These are phyloP conservation scores for Nineta flava DNA, from an alignment of 2,888 invertebrate genomes.

Conservation along the genomic window DNA sequence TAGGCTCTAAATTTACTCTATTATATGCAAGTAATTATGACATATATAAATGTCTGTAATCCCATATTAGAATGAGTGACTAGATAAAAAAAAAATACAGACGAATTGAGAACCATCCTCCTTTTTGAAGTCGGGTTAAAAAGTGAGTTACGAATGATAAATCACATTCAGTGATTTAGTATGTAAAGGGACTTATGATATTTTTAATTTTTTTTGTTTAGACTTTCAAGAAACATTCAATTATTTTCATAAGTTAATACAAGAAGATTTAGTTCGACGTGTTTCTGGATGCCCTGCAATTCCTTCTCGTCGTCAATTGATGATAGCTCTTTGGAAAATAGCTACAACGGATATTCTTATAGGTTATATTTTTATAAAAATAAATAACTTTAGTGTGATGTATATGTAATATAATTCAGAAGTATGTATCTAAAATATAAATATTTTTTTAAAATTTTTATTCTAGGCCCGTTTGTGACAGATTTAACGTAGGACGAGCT, in stretches of 20 bases:
- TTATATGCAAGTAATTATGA: too few relatives aligned
- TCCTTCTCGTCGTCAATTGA: constrained; percentile 7
- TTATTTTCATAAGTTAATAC: constrained; percentile 1
- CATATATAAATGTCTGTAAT: too few relatives aligned
- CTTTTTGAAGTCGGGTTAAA: too few relatives aligned
- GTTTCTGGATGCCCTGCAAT: constrained; percentile 8
- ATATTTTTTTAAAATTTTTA: constrained; percentile 1
- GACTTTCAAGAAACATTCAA: too few relatives aligned
- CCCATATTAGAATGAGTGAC: too few relatives aligned
- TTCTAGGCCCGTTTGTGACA: constrained; percentile 13
- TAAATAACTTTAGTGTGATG: neutral
- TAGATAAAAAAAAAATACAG: too few relatives aligned
- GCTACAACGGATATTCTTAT: constrained; percentile 12
- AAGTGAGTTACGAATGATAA: too few relatives aligned
- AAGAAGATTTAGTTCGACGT: constrained; percentile 1
- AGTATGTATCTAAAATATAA: neutral
- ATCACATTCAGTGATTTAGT: too few relatives aligned
- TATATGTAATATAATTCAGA: neutral
- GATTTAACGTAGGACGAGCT: constrained; percentile 14
- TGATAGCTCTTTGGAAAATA: constrained; percentile 12
- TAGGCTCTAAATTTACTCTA: too few relatives aligned
- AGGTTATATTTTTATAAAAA: constrained; percentile 7
- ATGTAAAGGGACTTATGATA: too few relatives aligned
- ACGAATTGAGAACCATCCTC: too few relatives aligned
- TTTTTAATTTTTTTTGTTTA: too few relatives aligned